phyloP scores from a whole-genome alignment of 2,113 vertebrate genomes.

The Anser brachyrhynchus region DNA sequence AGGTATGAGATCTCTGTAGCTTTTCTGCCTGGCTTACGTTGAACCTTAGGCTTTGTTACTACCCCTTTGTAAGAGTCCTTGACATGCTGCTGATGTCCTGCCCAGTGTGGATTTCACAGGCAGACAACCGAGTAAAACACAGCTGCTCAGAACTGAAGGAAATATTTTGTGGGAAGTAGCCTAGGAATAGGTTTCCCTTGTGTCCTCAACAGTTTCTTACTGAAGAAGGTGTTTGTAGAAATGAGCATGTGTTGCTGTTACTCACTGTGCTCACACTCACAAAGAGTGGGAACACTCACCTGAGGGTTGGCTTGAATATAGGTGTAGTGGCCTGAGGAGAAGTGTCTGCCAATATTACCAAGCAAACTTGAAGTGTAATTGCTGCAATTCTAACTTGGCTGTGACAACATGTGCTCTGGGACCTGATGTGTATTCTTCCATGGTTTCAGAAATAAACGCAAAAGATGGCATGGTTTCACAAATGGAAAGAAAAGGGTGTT shows the following conservation, averaged over 20 bases:
- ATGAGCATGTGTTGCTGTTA: neutral
- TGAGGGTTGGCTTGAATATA: neutral
- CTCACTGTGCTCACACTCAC: neutral
- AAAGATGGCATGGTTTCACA: neutral
- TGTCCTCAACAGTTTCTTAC: neutral
- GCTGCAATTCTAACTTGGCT: fast-evolving
- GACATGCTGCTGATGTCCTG: neutral
- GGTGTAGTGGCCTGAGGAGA: neutral
- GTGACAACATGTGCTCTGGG: neutral
- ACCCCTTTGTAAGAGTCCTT: neutral
- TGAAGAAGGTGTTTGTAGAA: neutral
- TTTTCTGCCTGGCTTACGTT: neutral
- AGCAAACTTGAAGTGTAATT: neutral
- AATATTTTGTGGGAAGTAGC: neutral
- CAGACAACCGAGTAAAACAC: neutral
- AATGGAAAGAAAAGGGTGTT: neutral
- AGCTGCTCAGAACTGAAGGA: neutral
- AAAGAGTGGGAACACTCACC: neutral
- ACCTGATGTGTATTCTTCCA: fast-evolving
- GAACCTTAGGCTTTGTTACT: neutral
- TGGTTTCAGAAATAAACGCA: neutral
- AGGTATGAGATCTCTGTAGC: neutral
- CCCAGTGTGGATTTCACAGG: neutral
- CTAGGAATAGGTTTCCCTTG: neutral
- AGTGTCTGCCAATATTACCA: neutral